Percentiles rank a stretch among this genome's conserved stretches.
Conservation (phyloP, 2,797 vertebrate genomes). For the Pseudotriccus pelzelni region DNA sequence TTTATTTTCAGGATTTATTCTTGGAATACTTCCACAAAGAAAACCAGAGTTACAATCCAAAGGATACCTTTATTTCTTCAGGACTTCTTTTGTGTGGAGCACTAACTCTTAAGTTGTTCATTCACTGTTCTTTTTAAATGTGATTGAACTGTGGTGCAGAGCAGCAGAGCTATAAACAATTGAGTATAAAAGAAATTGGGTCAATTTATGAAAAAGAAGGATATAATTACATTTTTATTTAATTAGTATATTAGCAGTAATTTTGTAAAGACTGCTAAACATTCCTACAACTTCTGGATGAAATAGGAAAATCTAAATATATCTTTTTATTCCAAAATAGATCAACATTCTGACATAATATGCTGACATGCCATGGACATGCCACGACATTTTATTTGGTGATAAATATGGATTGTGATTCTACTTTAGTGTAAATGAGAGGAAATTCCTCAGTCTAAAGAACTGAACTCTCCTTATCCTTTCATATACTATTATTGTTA, state of each 20-base stretch:
- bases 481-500: not conserved
- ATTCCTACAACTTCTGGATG: not conserved
- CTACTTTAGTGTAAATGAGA: not conserved
- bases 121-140: not conserved
- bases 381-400: not conserved
- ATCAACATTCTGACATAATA: not conserved
- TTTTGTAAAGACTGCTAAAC: not conserved
- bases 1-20: not conserved
- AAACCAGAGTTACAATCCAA: not conserved
- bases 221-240: not conserved
- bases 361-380: not conserved
- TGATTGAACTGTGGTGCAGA: not conserved
- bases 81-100: not conserved
- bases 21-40: not conserved
- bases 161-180: not conserved
- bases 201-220: not conserved
- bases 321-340: not conserved
- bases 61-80: not conserved
- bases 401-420: not conserved
- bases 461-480: not conserved
- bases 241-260: not conserved
- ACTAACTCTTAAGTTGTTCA: not conserved
- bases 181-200: not conserved
- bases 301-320: not conserved
- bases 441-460: not conserved